These are phyloP conservation scores for Speoplatyrhinus poulsoni DNA, from an alignment of 2,113 vertebrate genomes.

Conservation along the genomic window DNA sequence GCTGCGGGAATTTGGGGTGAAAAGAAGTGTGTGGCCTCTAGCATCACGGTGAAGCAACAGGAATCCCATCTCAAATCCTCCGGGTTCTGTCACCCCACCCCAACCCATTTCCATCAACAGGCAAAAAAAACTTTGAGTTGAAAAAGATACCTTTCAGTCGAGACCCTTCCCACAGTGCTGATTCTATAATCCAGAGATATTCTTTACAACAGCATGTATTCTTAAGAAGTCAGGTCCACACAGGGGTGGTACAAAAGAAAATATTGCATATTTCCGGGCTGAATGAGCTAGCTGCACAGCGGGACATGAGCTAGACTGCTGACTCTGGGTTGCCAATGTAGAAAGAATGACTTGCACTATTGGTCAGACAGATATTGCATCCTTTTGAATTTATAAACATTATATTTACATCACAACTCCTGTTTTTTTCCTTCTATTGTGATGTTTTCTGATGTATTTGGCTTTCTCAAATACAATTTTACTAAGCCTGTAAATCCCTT, in stretches of 20 bases:
- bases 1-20: conserved; percentile 83
- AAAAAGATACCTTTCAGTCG: conserved; percentile 78
- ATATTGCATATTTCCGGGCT: conserved; percentile 67
- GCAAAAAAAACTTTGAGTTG: conserved; percentile 77
- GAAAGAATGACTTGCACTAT: conserved; percentile 32
- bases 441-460: background rate
- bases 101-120: conserved; percentile 32
- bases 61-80: conserved; percentile 82
- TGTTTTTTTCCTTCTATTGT: conserved; percentile 10
- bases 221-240: conserved; percentile 75
- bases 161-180: conserved; percentile 78
- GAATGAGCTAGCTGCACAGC: conserved; percentile 56
- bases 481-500: conserved; percentile 27
- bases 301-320: conserved; percentile 48
- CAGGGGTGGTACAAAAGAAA: conserved; percentile 60
- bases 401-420: conserved; percentile 29
- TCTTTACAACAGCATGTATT: conserved; percentile 76
- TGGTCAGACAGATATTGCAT: conserved; percentile 35
- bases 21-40: conserved; percentile 79
- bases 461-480: too few species aligned
- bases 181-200: conserved; percentile 81
- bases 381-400: conserved; percentile 24
- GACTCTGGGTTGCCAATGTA: conserved; percentile 60
- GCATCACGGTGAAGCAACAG: conserved; percentile 81
- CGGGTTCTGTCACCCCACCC: conserved; percentile 57